Percentiles rank a stretch among this genome's conserved stretches.
Evolutionary conservation across 2,888 invertebrate genomes (phyloP).

Genomic region (Toxonevra muliebris): DNA sequence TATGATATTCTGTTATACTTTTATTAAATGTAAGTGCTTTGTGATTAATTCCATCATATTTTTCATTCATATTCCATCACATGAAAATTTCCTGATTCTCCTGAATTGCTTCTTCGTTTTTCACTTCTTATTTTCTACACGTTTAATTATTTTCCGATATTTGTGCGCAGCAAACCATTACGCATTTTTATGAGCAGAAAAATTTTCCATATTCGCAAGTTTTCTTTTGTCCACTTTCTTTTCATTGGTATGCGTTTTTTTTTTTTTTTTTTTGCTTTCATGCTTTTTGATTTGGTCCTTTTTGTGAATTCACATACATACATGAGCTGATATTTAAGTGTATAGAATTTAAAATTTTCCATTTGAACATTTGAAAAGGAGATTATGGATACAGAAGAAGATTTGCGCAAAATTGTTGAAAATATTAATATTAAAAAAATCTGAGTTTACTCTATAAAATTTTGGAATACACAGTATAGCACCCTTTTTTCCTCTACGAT

Average conservation of each 20-base stretch:
- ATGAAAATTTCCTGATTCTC: background rate
- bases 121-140: background rate
- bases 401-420: no score
- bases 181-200: constrained; percentile 59
- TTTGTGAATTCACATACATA: background rate
- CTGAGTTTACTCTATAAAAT: no score
- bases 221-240: background rate
- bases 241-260: background rate
- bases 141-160: constrained; percentile 60
- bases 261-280: background rate
- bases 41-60: no score
- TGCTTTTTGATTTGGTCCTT: background rate
- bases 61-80: background rate
- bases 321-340: no score
- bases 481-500: no score
- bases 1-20: no score
- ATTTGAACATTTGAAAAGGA: no score
- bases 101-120: background rate
- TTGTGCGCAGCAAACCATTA: constrained; percentile 63
- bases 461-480: no score
- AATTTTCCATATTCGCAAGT: background rate
- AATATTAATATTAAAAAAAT: no score
- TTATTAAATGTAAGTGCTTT: no score
- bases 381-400: no score
- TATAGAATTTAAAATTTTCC: no score